Evolutionary conservation across 2,888 invertebrate species (phyloP).

Genomic region (Drosophila aldrichi): DNA sequence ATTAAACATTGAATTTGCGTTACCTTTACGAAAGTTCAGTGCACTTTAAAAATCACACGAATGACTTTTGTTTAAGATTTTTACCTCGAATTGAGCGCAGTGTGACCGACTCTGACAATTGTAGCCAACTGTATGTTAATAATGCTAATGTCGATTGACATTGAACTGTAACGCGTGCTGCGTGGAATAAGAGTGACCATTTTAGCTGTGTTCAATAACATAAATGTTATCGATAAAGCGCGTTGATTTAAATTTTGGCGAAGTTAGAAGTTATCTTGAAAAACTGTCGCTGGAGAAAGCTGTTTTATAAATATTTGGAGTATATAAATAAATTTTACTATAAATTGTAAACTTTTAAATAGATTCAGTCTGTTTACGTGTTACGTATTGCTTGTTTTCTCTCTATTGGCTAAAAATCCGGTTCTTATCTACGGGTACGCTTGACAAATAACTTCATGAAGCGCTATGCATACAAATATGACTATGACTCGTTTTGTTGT

Average conservation of each 20-base stretch:
- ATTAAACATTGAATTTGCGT: conserved; percentile 39
- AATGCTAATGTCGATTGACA: conserved; percentile 22
- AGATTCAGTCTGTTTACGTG: background rate
- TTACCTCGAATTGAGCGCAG: conserved; percentile 45
- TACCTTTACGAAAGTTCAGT: conserved; percentile 57
- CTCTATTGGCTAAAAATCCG: background rate
- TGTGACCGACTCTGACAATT: conserved; percentile 40
- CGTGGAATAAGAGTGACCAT: conserved; percentile 20
- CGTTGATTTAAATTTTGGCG: background rate
- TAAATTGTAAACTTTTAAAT: background rate
- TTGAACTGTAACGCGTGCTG: conserved; percentile 17
- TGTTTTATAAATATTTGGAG: background rate
- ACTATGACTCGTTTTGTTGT: conserved; percentile 7
- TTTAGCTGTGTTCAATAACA: background rate
- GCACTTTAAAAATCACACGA: conserved; percentile 56
- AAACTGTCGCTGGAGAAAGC: background rate
- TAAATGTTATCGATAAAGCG: conserved; percentile 17
- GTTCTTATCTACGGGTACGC: conserved; percentile 24
- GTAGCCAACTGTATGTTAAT: conserved; percentile 30
- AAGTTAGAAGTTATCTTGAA: background rate
- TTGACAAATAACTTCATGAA: conserved; percentile 6
- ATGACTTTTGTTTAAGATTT: conserved; percentile 61
- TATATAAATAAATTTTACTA: background rate
- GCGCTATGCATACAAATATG: conserved; percentile 10
- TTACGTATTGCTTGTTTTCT: background rate